Base-by-base conservation (phyloP, 2,888 invertebrate species). In the Pristionchus fissidentatus region DNA sequence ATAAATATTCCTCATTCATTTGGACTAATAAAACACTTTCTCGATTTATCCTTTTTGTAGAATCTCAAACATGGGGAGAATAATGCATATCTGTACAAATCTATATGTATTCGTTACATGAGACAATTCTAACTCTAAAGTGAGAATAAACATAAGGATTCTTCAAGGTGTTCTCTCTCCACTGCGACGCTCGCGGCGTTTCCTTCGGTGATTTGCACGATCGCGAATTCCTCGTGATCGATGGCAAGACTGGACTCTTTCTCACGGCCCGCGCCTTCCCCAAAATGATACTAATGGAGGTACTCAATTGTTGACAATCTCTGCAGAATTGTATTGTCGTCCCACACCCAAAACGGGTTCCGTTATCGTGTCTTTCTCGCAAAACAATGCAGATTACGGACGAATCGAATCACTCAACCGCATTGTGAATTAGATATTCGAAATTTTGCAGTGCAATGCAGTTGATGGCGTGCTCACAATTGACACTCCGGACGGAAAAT, bases 141-240 rank as follows among this genome's bases (percentile, higher is more conserved):
- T n/a, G n/a, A n/a, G n/a, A n/a, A 29, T 66, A n/a, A 29, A 35
- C 41, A 55, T 22, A 49, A 73, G 35, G 19, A 13, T 32, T 83
- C 86, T 32, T 55, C n/a, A 8, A 89, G 90, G 89, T 88, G 5
- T 86, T 87, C 62, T 89, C 87, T 60, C 84, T 87, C 46, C 86
- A 85, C 79, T 90, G 90, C 84, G 85, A 84, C 29, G 84, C 86
- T 5, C 85, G 87, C 15, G 90, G 90, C 5, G 85, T 87, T 13
- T 83, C 83, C 0, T 77, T 60, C 29, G 87, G 85, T n/a, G 88
- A 87, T 10, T 84, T 87, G 60, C 73, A 84, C 10, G 90, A 90
- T 83, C 87, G 90, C 10, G 84, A 87, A 66, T 90, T 90, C 35
- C 79, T 90, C 46, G 86, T 90, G 2, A 85, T 89, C 43, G 86